Base-by-base conservation (phyloP, 2,113 vertebrate species). In the Neofelis nebulosa region DNA sequence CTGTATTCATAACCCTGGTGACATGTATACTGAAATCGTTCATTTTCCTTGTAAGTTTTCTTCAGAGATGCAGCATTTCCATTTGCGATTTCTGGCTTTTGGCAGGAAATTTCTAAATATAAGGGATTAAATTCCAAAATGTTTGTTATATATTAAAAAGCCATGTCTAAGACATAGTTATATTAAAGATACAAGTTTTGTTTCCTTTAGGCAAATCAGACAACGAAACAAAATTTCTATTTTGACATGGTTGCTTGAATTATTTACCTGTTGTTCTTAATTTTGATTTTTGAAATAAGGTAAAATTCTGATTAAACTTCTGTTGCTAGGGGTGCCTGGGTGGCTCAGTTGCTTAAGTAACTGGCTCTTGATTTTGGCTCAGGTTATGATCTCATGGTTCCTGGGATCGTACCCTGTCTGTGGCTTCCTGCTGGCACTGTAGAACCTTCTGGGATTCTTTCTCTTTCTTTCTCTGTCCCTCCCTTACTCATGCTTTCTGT, bases 51-150 rank as follows among this genome's bases (percentile, higher is more conserved):
- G 81, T 97, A 99, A 89, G 7, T 0, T 1, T 0, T 2, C 83
- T 78, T 98, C 1, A 2, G 0, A 48, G 61, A 73, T 38, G 1
- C 0, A 55, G 98, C 0, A 0, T 18, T 11, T 63, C 99, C 99
- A 89, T 99, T n/a, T 0, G 0, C 6, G 86, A 99, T 87, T 45
- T 33, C 0, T 63, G 98, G 98, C n/a, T 27, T 0, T 0, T 7
- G 0, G 92, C 99, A 99, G 18, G 1, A 76, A 97, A 98, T 96
- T 93, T 73, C 99, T 99, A 96, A 95, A 97, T 15, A 50, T 86
- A 83, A 98, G 4, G 55, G 9, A 96, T 23, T 95, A 93, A 92
- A 93, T 90, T 14, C 5, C 52, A 93, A 80, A 73, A n/a, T 45
- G 10, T 36, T 50, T 69, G 11, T 52, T 74, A 63, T 10, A 23